Conservation (phyloP, 2,888 invertebrate species). For the Xiphydria camelus region DNA sequence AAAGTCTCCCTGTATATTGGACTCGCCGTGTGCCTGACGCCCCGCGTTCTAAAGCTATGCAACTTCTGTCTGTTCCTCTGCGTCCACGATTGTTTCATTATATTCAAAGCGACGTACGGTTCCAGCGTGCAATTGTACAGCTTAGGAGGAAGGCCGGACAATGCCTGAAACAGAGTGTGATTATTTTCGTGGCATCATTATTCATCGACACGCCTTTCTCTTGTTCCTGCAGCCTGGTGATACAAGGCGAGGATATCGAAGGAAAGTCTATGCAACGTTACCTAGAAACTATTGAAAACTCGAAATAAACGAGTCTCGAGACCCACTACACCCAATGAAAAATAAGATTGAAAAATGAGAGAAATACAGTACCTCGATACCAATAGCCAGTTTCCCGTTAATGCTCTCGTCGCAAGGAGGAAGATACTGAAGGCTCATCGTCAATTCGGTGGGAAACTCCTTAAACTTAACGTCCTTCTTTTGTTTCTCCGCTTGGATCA, state of each 20-base stretch:
- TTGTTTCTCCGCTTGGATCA: constrained; percentile 40
- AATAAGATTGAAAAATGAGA: background rate
- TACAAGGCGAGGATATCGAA: too few relatives aligned
- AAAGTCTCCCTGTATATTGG: constrained; percentile 58
- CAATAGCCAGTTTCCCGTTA: constrained; percentile 50
- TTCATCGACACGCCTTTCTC: constrained; percentile 1
- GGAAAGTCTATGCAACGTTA: too few relatives aligned
- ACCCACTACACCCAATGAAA: too few relatives aligned
- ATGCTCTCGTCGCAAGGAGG: constrained; percentile 44
- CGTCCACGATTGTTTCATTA: constrained; percentile 51
- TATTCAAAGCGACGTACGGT: constrained; percentile 51
- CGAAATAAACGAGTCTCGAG: too few relatives aligned
- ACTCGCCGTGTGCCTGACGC: constrained; percentile 54
- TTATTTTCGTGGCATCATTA: constrained; percentile 1
- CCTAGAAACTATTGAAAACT: too few relatives aligned
- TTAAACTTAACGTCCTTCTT: constrained; percentile 39
- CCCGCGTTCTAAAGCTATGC: constrained; percentile 54
- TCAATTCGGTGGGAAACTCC: constrained; percentile 51
- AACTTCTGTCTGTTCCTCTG: constrained; percentile 50
- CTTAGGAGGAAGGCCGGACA: constrained; percentile 57
- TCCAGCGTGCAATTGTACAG: constrained; percentile 57
- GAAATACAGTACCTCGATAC: constrained; percentile 46
- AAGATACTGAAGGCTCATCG: constrained; percentile 51
- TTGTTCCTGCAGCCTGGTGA: too few relatives aligned
- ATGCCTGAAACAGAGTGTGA: constrained; percentile 45